Percentiles rank a stretch among this genome's conserved stretches.
Evolutionary conservation across 2,797 vertebrate species (phyloP).

Genomic region (Odontamblyopus lacepedii): DNA sequence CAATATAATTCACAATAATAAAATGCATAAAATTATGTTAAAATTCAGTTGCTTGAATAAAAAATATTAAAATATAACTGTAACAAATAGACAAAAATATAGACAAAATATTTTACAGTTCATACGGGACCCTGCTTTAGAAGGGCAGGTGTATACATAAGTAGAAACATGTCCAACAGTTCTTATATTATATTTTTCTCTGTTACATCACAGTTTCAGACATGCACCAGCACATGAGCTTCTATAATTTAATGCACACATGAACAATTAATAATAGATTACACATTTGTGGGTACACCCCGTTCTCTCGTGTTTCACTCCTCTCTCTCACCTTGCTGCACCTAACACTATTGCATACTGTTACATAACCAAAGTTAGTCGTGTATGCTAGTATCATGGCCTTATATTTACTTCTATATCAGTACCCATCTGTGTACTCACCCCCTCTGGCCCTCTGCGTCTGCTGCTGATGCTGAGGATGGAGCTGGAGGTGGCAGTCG

Average conservation of each 20-base stretch:
- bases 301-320: constrained; percentile 28
- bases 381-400: not conserved
- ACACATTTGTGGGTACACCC: constrained; percentile 36
- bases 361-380: not conserved
- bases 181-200: not conserved
- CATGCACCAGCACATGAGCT: not conserved
- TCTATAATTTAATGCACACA: constrained; percentile 10
- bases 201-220: not conserved
- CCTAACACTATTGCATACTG: constrained; percentile 2
- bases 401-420: constrained; percentile 4
- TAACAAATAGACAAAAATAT: not conserved
- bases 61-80: not conserved
- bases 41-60: not conserved
- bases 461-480: constrained; percentile 36
- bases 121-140: not conserved
- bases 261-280: constrained; percentile 60
- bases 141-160: not conserved
- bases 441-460: constrained; percentile 48
- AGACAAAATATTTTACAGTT: not conserved
- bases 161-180: not conserved
- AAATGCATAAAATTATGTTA: not conserved
- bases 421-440: constrained; percentile 40
- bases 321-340: constrained; percentile 37
- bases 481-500: constrained; percentile 35
- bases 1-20: not conserved